Conservation (phyloP, 2,888 invertebrate species). For the Megastigmus dorsalis region DNA sequence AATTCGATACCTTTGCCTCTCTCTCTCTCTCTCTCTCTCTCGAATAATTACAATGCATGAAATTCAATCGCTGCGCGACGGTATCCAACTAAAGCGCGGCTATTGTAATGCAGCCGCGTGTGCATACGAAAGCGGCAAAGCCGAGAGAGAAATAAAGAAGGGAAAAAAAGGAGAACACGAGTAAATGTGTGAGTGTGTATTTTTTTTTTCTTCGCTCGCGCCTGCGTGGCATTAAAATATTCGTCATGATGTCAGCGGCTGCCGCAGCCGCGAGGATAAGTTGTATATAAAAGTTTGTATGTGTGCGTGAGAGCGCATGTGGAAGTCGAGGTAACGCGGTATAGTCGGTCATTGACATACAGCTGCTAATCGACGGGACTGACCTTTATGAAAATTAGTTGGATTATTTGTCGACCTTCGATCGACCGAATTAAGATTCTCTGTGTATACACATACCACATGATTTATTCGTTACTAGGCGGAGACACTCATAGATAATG, state of each 20-base stretch:
- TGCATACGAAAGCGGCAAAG: slow-evolving; percentile 1
- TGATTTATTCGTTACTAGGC: too few relatives aligned
- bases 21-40: slow-evolving; percentile 23
- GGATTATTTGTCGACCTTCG: slow-evolving; percentile 46
- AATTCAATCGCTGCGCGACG: slow-evolving; percentile 39
- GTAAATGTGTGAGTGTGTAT: background rate
- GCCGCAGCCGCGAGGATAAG: slow-evolving; percentile 25
- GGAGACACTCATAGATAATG: too few relatives aligned
- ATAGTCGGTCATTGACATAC: slow-evolving; percentile 48
- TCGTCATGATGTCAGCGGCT: slow-evolving; percentile 35
- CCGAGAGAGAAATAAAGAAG: background rate
- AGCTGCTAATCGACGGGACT: slow-evolving; percentile 34
- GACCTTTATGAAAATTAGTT: slow-evolving; percentile 45
- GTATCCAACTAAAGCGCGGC: background rate
- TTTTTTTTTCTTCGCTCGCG: slow-evolving; percentile 14
- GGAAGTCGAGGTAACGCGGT: background rate
- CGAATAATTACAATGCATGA: slow-evolving; percentile 42
- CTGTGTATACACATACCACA: background rate
- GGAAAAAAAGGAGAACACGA: background rate
- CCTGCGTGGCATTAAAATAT: slow-evolving; percentile 33
- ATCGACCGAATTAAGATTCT: slow-evolving; percentile 38
- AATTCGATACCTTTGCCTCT: slow-evolving; percentile 39
- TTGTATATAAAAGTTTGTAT: background rate
- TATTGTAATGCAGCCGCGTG: slow-evolving; percentile 34
- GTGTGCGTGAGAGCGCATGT: background rate